phyloP scores from a whole-genome alignment of 1,140 invertebrate species.

The Drosophila baimaii region DNA sequence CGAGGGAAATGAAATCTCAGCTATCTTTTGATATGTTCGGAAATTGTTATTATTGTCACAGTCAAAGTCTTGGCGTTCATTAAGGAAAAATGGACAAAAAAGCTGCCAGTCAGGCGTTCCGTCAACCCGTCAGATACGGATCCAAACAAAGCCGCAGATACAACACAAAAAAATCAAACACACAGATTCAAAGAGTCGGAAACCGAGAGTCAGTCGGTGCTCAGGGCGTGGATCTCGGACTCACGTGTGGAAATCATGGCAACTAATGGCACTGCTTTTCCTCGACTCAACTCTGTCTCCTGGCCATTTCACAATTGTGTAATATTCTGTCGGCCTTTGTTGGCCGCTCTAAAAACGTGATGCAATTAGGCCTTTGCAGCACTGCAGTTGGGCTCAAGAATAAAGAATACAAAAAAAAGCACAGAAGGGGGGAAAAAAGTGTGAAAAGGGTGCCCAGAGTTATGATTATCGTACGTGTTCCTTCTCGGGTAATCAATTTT shows the following conservation, averaged over 20 bases:
- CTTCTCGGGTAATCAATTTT: conserved; percentile 61
- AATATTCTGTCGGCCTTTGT: conserved; percentile 55
- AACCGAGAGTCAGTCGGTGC: conserved; percentile 3
- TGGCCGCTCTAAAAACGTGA: conserved; percentile 65
- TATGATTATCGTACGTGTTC: conserved; percentile 66
- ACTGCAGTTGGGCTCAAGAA: conserved; percentile 8
- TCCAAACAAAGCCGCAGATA: conserved; percentile 4
- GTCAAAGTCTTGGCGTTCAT: conserved; percentile 31
- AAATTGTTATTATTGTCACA: conserved; percentile 53
- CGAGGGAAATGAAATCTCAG: conserved; percentile 13
- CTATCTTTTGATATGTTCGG: conserved; percentile 17
- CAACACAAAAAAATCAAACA: neutral
- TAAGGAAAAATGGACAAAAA: conserved; percentile 43
- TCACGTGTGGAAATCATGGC: conserved; percentile 48
- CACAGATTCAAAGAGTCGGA: neutral
- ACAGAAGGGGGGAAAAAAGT: conserved; percentile 23
- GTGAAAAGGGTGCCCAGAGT: conserved; percentile 47
- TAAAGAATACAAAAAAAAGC: neutral
- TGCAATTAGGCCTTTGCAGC: conserved; percentile 52
- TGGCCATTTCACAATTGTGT: conserved; percentile 52
- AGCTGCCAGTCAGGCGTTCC: conserved; percentile 45
- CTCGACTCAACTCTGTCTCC: conserved; percentile 30
- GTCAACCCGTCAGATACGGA: conserved; percentile 27
- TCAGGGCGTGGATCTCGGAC: conserved; percentile 10
- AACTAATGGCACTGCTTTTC: conserved; percentile 56